A percentile compares a stretch with the other conserved stretches of the same genome.
Evolutionary conservation across 2,888 invertebrate genomes (phyloP).

Genomic region (Odontothrips loti): DNA sequence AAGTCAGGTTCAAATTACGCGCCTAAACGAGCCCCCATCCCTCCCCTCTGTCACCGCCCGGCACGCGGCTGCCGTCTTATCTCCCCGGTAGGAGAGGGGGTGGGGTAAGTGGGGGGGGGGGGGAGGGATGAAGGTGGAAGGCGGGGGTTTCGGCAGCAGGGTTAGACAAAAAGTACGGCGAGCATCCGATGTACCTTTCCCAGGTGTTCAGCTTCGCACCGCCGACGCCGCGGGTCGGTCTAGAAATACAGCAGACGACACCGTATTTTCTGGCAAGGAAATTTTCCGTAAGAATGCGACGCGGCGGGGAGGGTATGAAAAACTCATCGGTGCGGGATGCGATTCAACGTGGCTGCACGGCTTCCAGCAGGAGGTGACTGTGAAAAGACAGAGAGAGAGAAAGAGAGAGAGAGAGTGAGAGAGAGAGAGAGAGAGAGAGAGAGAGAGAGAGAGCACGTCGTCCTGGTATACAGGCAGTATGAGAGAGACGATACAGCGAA

Average conservation of each 20-base stretch:
- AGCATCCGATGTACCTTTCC: neutral
- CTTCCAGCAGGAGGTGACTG: neutral
- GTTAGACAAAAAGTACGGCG: neutral
- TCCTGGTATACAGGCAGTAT: neutral
- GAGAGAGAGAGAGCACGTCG: neutral
- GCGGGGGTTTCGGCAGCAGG: neutral
- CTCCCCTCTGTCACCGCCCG: neutral
- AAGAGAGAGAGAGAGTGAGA: neutral
- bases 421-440: neutral
- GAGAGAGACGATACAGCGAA: neutral
- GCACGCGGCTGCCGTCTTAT: neutral
- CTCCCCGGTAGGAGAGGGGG: neutral
- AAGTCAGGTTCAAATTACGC: constrained; percentile 24
- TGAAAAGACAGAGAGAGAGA: neutral
- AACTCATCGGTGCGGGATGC: too few species aligned
- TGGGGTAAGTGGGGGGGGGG: neutral
- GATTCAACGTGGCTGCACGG: too few species aligned
- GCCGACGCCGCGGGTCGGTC: too few species aligned
- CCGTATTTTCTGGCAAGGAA: too few species aligned
- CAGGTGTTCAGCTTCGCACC: neutral
- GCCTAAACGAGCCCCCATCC: neutral
- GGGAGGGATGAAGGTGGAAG: neutral
- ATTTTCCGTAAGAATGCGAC: too few species aligned
- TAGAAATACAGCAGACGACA: too few species aligned
- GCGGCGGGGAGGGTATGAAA: too few species aligned